A percentile compares a stretch with the other conserved stretches of the same genome.
These are phyloP conservation scores for Diarsia rubi DNA, from an alignment of 2,888 invertebrate species.

Conservation along the genomic window DNA sequence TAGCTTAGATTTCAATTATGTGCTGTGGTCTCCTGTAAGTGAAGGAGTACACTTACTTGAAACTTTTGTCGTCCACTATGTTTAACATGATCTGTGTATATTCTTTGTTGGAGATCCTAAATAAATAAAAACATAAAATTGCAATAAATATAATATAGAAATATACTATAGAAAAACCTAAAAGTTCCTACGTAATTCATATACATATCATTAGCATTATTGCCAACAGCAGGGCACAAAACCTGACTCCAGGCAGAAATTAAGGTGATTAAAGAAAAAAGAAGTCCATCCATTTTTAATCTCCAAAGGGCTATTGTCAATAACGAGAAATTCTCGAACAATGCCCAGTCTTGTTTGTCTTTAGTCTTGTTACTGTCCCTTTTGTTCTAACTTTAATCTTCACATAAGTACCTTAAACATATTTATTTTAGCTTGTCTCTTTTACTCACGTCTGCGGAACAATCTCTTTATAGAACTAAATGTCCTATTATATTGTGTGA, in stretches of 20 bases:
- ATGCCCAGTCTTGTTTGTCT: constrained; percentile 26
- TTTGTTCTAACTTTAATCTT: constrained; percentile 20
- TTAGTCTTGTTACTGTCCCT: constrained; percentile 14
- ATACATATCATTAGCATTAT: no score
- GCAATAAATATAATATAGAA: no score
- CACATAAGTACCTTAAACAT: constrained; percentile 1
- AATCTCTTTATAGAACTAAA: not conserved
- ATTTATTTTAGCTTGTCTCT: not conserved
- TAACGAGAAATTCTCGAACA: constrained; percentile 13
- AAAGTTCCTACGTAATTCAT: no score
- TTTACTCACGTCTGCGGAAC: not conserved
- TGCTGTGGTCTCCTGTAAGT: no score
- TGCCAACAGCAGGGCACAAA: not conserved
- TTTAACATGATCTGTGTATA: no score
- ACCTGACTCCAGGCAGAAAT: not conserved
- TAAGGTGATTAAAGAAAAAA: not conserved
- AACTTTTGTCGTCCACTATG: no score
- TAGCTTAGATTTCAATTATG: no score
- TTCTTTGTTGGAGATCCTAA: no score
- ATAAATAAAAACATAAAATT: no score
- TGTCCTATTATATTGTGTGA: no score
- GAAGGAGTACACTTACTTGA: no score
- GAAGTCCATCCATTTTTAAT: not conserved
- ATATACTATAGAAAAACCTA: no score
- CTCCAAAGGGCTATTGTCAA: not conserved